Conservation (phyloP, 2,888 invertebrate species). For the Merodon equestris region DNA sequence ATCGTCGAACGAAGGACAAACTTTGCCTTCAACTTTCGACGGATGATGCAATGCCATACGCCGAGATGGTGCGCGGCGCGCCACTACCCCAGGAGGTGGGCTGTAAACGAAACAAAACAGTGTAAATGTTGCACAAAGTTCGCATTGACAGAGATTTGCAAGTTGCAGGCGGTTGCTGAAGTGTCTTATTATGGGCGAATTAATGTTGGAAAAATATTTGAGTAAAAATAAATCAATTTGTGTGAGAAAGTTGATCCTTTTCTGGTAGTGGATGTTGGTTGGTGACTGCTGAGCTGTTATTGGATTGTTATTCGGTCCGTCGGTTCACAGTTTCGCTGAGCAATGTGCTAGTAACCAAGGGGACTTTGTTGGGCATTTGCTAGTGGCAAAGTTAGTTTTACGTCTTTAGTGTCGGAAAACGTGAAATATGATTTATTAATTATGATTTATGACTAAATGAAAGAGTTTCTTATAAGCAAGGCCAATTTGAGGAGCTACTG, state of each 20-base stretch:
- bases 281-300: too few relatives aligned
- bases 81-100: too few relatives aligned
- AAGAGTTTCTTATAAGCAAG: too few relatives aligned
- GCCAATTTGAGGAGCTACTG: too few relatives aligned
- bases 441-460: too few relatives aligned
- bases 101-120: slow-evolving; percentile 19
- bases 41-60: not conserved
- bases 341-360: too few relatives aligned
- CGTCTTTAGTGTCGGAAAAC: too few relatives aligned
- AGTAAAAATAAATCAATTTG: slow-evolving; percentile 62
- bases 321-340: too few relatives aligned
- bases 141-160: slow-evolving; percentile 41
- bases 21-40: slow-evolving; percentile 21
- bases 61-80: not conserved
- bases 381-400: too few relatives aligned
- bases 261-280: not conserved
- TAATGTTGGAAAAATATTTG: slow-evolving; percentile 58
- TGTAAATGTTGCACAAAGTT: slow-evolving; percentile 53
- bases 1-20: slow-evolving; percentile 47
- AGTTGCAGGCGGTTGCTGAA: slow-evolving; percentile 25
- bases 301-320: too few relatives aligned
- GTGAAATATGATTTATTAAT: too few relatives aligned
- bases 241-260: not conserved
- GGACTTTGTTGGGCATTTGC: too few relatives aligned
- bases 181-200: slow-evolving; percentile 53